Conservation (phyloP, 2,113 vertebrate genomes). For the Eidolon helvum region DNA sequence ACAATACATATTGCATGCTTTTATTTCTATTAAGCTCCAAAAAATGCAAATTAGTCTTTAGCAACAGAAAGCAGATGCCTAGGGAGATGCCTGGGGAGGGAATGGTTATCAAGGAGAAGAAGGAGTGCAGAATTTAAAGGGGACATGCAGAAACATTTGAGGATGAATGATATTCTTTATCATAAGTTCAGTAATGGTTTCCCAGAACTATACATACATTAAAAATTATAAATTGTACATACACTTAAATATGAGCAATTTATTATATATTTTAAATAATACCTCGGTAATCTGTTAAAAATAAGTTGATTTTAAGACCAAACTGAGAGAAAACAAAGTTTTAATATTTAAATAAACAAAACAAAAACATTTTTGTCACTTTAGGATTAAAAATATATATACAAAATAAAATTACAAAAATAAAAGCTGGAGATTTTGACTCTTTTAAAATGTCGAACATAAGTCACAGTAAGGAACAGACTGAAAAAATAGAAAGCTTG, state of each 20-base stretch:
- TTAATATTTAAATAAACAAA: not conserved
- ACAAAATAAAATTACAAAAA: not conserved
- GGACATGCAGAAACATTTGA: not conserved
- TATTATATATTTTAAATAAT: not conserved
- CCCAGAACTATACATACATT: not conserved
- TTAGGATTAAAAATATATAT: not conserved
- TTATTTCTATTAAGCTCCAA: not conserved
- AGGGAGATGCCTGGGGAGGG: not conserved
- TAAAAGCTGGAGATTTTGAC: not conserved
- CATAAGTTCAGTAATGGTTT: not conserved
- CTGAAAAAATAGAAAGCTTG: not conserved
- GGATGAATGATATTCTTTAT: not conserved
- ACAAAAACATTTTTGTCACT: not conserved
- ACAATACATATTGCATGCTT: not conserved
- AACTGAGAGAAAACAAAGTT: not conserved
- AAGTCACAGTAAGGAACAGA: not conserved
- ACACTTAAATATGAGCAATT: not conserved
- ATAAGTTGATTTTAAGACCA: not conserved
- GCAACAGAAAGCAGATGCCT: not conserved
- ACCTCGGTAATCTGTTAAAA: not conserved
- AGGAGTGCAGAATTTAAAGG: not conserved
- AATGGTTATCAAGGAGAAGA: not conserved
- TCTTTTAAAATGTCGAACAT: not conserved
- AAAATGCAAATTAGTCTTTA: constrained; percentile 4
- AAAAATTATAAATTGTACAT: not conserved